These are phyloP conservation scores for Merluccius polli DNA, from an alignment of 2,797 vertebrate genomes.

Conservation along the genomic window DNA sequence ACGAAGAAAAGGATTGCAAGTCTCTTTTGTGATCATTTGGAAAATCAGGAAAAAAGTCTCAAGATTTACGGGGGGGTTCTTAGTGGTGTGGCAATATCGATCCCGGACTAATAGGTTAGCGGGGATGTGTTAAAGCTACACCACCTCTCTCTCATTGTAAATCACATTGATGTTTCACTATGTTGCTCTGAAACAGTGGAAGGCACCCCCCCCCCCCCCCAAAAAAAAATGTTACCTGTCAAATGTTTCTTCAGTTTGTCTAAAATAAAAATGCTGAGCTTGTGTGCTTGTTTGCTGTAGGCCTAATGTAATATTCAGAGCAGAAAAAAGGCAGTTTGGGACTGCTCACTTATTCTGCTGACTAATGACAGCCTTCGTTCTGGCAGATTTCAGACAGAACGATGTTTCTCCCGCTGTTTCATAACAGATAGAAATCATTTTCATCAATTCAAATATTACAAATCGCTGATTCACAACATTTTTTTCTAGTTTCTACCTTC, in stretches of 20 bases:
- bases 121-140: background rate
- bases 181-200: background rate
- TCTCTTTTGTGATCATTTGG: background rate
- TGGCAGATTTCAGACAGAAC: background rate
- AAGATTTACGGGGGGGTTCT: background rate
- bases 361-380: slow-evolving; percentile 12
- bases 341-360: background rate
- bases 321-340: background rate
- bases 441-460: too few species aligned
- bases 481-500: too few species aligned
- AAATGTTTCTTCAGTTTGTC: background rate
- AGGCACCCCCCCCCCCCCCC: background rate
- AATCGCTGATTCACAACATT: too few species aligned
- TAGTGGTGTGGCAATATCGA: background rate
- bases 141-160: background rate
- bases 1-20: background rate
- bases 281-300: background rate
- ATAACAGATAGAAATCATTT: slow-evolving; percentile 27
- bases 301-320: background rate
- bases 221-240: background rate
- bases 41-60: background rate
- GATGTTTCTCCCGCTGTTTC: background rate
- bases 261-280: background rate
- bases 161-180: slow-evolving; percentile 25
- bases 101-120: background rate